phyloP scores from a whole-genome alignment of 2,888 invertebrate genomes.

The Rhingia campestris region DNA sequence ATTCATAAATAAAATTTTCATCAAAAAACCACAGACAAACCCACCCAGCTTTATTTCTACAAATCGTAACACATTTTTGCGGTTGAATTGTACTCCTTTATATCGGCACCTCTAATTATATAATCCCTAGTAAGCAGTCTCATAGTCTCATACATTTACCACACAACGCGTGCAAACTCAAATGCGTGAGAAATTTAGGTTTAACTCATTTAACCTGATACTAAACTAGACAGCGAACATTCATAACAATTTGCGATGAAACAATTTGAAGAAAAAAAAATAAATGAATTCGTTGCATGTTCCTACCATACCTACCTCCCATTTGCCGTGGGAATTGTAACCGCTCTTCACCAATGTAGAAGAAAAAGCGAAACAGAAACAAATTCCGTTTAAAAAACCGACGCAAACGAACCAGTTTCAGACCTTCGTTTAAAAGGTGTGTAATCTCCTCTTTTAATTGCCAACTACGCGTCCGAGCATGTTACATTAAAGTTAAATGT shows the following conservation, averaged over 20 bases:
- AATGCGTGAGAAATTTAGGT: conserved; percentile 62
- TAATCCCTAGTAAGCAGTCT: conserved; percentile 12
- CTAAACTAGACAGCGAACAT: conserved; percentile 15
- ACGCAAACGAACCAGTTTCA: conserved; percentile 62
- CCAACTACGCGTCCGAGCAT: conserved; percentile 64
- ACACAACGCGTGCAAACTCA: conserved; percentile 22
- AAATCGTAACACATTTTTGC: conserved; percentile 30
- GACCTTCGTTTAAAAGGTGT: conserved; percentile 67
- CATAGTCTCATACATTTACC: conserved; percentile 10
- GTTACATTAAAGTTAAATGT: conserved; percentile 55
- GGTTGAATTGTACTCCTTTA: conserved; percentile 8
- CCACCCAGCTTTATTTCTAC: neutral
- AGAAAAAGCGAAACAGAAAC: conserved; percentile 24
- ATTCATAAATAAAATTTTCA: neutral
- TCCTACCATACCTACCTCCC: conserved; percentile 6
- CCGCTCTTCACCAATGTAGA: conserved; percentile 16
- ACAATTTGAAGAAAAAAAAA: conserved; percentile 20
- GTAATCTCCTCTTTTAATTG: conserved; percentile 71
- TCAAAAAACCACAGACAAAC: neutral
- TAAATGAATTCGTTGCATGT: conserved; percentile 57
- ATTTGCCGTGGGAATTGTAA: conserved; percentile 65
- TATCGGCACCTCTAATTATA: conserved; percentile 16
- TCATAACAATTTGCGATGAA: conserved; percentile 58
- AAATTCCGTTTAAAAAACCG: conserved; percentile 64
- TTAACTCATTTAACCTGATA: conserved; percentile 47